phyloP scores from a whole-genome alignment of 2,797 vertebrate species.

The Acanthurus tractus region DNA sequence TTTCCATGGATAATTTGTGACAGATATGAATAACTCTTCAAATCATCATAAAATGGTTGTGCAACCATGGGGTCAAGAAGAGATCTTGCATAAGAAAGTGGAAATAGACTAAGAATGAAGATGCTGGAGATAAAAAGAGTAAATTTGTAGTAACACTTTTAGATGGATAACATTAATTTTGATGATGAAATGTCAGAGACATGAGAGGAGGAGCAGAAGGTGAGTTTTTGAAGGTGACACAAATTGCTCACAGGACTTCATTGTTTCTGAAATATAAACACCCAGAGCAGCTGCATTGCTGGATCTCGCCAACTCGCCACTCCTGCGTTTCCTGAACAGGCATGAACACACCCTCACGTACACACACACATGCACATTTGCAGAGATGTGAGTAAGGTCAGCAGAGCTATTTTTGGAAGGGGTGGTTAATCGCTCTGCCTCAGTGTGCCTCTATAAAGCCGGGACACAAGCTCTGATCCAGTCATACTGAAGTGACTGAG shows the following conservation, averaged over 20 bases:
- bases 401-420: constrained; percentile 82
- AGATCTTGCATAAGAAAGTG: background rate
- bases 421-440: constrained; percentile 62
- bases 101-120: background rate
- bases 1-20: background rate
- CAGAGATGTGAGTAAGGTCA: constrained; percentile 74
- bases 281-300: constrained; percentile 73
- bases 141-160: background rate
- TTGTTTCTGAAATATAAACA: constrained; percentile 87
- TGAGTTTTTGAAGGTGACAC: constrained; percentile 14
- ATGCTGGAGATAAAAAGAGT: background rate
- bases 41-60: background rate
- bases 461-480: constrained; percentile 33
- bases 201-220: constrained; percentile 14
- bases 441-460: constrained; percentile 77
- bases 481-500: constrained; percentile 64
- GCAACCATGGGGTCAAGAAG: background rate
- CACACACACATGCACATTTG: constrained; percentile 15
- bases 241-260: constrained; percentile 68
- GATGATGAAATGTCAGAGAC: background rate
- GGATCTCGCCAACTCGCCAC: constrained; percentile 71
- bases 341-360: constrained; percentile 70
- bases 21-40: background rate
- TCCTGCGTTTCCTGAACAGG: constrained; percentile 76
- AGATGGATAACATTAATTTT: background rate